A percentile compares a stretch with the other conserved stretches of the same genome.
These are phyloP conservation scores for Cerastis leucographa DNA, from an alignment of 2,888 invertebrate genomes.

Conservation along the genomic window DNA sequence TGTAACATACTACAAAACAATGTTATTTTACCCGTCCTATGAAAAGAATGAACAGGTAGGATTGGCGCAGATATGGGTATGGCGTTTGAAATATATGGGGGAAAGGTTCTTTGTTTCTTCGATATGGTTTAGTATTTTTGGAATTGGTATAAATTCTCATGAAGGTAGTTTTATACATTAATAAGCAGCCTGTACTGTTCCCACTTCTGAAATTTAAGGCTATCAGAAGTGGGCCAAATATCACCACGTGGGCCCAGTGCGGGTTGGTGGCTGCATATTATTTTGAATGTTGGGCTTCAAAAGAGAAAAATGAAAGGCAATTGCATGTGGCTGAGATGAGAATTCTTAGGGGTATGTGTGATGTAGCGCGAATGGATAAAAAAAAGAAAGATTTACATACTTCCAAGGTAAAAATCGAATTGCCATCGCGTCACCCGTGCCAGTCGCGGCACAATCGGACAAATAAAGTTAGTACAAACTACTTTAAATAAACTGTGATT, in stretches of 20 bases:
- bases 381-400: no score
- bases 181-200: neutral
- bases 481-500: conserved; percentile 37
- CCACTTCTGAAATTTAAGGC: neutral
- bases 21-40: conserved; percentile 51
- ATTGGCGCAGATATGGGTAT: neutral
- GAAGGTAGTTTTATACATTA: neutral
- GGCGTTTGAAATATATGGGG: conserved; percentile 19
- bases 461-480: no score
- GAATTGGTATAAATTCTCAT: neutral
- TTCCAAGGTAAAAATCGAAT: neutral
- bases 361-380: no score
- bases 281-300: no score
- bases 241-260: neutral
- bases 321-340: no score
- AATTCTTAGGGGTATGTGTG: no score
- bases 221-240: neutral
- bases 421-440: conserved; percentile 37
- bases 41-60: conserved; percentile 4
- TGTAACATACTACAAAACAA: conserved; percentile 47
- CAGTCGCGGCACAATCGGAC: conserved; percentile 29
- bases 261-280: neutral
- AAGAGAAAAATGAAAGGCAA: no score
- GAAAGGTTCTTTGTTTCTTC: neutral
- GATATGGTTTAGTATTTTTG: neutral